Percentiles rank a stretch among this genome's conserved stretches.
phyloP scores from a whole-genome alignment of 2,113 vertebrate genomes.

The Oreochromis aureus region DNA sequence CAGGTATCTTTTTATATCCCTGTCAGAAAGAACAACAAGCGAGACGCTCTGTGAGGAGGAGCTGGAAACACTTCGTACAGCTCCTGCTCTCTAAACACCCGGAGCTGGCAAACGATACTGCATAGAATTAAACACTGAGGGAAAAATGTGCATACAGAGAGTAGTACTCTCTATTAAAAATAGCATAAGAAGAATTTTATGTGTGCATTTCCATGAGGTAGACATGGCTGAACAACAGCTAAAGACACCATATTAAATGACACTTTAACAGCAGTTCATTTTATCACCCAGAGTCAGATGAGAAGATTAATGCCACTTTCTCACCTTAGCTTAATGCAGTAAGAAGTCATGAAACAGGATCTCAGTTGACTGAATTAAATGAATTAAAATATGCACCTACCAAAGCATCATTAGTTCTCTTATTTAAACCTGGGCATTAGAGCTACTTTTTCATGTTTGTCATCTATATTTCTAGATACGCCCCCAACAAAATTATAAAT shows the following conservation, averaged over 20 bases:
- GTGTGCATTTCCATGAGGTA: neutral
- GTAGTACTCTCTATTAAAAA: neutral
- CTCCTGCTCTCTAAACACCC: neutral
- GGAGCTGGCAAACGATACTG: neutral
- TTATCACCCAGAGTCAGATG: neutral
- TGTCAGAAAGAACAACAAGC: neutral
- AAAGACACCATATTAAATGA: neutral
- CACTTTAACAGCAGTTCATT: neutral
- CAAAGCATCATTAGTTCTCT: neutral
- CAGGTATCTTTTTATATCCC: neutral
- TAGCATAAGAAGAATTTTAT: neutral
- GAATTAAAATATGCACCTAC: neutral
- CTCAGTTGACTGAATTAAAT: neutral
- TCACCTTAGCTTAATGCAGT: neutral
- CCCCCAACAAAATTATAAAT: neutral
- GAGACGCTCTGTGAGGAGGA: neutral
- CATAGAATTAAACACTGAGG: neutral
- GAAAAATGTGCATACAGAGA: neutral
- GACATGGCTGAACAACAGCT: neutral
- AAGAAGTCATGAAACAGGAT: neutral
- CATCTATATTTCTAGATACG: fast-evolving
- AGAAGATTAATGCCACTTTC: neutral
- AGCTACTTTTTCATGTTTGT: neutral
- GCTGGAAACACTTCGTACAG: neutral
- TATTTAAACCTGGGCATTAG: neutral